Base-by-base conservation (phyloP, 2,888 invertebrate genomes). In the Ligdia adustata region DNA sequence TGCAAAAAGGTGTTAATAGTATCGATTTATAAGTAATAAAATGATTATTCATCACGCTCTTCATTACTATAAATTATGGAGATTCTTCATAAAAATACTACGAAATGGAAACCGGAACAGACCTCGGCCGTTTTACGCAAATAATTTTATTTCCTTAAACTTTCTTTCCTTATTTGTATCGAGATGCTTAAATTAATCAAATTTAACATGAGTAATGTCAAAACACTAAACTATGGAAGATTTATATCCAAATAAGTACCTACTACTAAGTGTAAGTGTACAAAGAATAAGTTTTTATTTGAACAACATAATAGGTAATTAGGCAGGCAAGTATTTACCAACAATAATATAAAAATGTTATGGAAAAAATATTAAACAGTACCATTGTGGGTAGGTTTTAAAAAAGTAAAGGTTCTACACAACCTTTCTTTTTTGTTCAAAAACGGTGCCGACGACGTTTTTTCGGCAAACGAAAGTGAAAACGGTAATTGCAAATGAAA, bases 381-480 rank as follows among this genome's bases (percentile, higher is more conserved):
- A n/a, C n/a, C n/a, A n/a, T n/a, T n/a, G n/a, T n/a, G n/a, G n/a
- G n/a, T n/a, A n/a, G n/a, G n/a, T n/a, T n/a, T n/a, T n/a, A 16
- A 39, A 6, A 15, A 35, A 47, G 26, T 29, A 41, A 47, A 37
- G 31, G 41, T 47, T 40, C 9, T 32, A 34, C 24, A 28, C 22
- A 24, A 37, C 48, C 48, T 49, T 49, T 49, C 48, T 38, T 48
- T 48, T 48, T 48, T 29, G 11, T 48, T 32, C 33, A 42, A 37
- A 47, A 48, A 24, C 34, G 24, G 16, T 27, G 27, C 16, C 16
- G 35, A 7, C 13, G 31, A 7, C 28, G 27, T 47, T 38, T 49
- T 48, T 43, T 42, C 38, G 42, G 38, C 33, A 43, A 46, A 42
- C 39, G 52, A 57, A 57, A 57, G 57, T 57, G 57, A 57, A 57